These are phyloP conservation scores for Dicyrtomina minuta DNA, from an alignment of 2,888 invertebrate genomes.

Conservation along the genomic window DNA sequence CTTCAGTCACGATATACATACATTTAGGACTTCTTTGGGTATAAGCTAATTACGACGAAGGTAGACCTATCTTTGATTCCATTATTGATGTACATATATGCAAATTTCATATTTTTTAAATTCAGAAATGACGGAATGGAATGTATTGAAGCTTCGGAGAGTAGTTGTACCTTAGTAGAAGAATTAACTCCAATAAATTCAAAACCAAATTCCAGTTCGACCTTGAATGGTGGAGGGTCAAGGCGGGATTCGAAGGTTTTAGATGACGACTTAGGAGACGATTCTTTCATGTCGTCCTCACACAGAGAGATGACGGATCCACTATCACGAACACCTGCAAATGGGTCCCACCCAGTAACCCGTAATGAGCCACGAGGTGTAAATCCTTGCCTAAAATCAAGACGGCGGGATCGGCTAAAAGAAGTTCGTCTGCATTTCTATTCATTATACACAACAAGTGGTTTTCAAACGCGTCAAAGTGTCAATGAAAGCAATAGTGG, in stretches of 20 bases:
- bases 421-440: conserved; percentile 63
- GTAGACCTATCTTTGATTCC: too few relatives aligned
- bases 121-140: conserved; percentile 34
- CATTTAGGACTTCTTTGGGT: too few relatives aligned
- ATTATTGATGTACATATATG: too few relatives aligned
- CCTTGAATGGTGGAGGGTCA: conserved; percentile 24
- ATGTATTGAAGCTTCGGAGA: conserved; percentile 50
- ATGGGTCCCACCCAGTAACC: too few relatives aligned
- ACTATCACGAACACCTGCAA: not conserved
- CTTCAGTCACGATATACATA: too few relatives aligned
- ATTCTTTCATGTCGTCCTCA: conserved; percentile 29
- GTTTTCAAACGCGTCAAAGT: conserved; percentile 61
- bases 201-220: conserved; percentile 27
- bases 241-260: conserved; percentile 18
- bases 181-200: conserved; percentile 38
- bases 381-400: conserved; percentile 6
- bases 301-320: not conserved
- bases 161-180: conserved; percentile 52
- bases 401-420: conserved; percentile 60
- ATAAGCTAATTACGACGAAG: too few relatives aligned
- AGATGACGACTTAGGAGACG: conserved; percentile 22
- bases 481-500: conserved; percentile 56
- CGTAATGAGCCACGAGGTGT: not conserved
- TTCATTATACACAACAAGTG: conserved; percentile 61
- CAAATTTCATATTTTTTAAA: too few relatives aligned